A percentile compares a stretch with the other conserved stretches of the same genome.
These are phyloP conservation scores for Propithecus perrieri DNA, from an alignment of 2,797 vertebrate species.

Conservation along the genomic window DNA sequence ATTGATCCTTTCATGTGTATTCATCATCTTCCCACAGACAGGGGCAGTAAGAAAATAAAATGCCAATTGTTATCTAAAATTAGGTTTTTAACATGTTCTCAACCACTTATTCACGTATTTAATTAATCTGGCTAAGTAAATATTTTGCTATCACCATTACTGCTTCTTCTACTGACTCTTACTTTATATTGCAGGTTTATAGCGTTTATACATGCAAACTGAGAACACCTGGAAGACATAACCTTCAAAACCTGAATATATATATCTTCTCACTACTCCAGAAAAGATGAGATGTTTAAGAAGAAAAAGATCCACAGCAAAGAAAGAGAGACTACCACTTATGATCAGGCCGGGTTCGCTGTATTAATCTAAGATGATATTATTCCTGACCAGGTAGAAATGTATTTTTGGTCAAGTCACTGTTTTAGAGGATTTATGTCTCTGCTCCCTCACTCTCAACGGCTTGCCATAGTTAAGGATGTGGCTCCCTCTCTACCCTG, in stretches of 20 bases:
- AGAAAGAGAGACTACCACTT: not conserved
- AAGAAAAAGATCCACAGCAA: not conserved
- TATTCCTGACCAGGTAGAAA: not conserved
- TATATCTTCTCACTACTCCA: not conserved
- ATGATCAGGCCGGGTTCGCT: not conserved
- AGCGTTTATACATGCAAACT: not conserved
- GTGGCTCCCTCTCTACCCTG: not conserved
- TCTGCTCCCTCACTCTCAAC: not conserved
- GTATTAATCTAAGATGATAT: not conserved
- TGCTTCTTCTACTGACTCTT: not conserved
- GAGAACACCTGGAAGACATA: not conserved
- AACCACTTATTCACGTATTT: not conserved
- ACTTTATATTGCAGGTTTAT: not conserved
- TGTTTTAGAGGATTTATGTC: not conserved
- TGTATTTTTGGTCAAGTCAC: not conserved
- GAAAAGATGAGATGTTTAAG: not conserved
- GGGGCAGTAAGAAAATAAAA: not conserved
- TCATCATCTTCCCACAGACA: not conserved
- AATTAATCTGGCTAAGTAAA: not conserved
- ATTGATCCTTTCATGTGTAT: not conserved
- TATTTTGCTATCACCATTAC: not conserved
- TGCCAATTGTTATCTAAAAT: not conserved
- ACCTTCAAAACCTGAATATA: not conserved
- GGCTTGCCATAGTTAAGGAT: not conserved
- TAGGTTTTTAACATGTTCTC: not conserved